Conservation (phyloP, 2,888 invertebrate genomes). For the Tetragonula carbonaria region DNA sequence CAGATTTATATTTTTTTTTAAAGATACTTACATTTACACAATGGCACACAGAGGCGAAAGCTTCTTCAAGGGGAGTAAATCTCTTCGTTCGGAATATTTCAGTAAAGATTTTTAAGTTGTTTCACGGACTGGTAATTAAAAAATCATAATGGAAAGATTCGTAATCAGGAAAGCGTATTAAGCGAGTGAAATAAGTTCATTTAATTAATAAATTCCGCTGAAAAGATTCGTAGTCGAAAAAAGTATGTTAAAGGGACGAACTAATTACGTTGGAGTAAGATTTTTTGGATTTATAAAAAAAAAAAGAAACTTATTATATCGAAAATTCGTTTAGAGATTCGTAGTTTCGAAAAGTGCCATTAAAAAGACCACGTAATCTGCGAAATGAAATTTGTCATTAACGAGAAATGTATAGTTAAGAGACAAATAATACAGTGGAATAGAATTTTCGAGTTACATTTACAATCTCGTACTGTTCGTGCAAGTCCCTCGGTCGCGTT, state of each 20-base stretch:
- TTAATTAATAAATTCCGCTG: background rate
- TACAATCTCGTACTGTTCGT: background rate
- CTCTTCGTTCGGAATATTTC: background rate
- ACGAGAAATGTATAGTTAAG: background rate
- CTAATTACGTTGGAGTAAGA: background rate
- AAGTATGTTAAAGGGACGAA: background rate
- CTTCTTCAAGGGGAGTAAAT: no score
- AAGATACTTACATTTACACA: no score
- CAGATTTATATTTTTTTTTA: no score
- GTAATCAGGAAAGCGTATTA: background rate
- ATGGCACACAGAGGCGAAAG: no score
- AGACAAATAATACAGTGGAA: background rate
- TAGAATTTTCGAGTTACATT: slow-evolving; percentile 3
- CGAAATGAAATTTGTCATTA: background rate
- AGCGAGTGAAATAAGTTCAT: background rate
- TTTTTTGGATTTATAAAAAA: background rate
- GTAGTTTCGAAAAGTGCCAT: background rate
- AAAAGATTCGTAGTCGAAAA: background rate
- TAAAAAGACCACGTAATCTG: background rate
- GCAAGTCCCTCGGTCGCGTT: background rate
- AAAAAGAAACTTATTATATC: background rate
- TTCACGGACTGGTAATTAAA: background rate
- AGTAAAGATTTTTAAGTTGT: background rate
- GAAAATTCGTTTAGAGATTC: background rate
- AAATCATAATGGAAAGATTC: background rate